Percentiles rank a stretch among this genome's conserved stretches.
These are phyloP conservation scores for Caerostris darwini DNA, from an alignment of 1,140 invertebrate genomes.

Conservation along the genomic window DNA sequence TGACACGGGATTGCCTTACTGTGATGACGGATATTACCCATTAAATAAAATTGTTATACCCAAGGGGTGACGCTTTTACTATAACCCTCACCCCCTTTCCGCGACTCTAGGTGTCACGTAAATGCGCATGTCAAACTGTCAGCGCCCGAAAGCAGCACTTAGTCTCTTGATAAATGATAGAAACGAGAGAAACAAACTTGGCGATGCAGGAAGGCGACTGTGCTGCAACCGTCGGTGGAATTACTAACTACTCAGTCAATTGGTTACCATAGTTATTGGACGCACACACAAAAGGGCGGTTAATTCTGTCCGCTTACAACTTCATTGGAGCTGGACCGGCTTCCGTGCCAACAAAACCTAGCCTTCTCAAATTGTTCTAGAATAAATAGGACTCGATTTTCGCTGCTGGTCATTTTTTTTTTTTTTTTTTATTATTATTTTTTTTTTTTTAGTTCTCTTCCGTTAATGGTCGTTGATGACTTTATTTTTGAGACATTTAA, in stretches of 20 bases:
- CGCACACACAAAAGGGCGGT: conserved; percentile 51
- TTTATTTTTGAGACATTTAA: conserved; percentile 61
- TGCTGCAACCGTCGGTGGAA: conserved; percentile 42
- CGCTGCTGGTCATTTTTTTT: too few species aligned
- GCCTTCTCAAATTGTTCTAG: conserved; percentile 48
- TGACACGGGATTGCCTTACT: neutral
- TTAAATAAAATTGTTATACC: conserved; percentile 16
- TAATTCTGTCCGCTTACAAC: conserved; percentile 67
- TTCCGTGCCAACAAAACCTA: conserved; percentile 31
- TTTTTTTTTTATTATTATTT: neutral
- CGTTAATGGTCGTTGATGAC: conserved; percentile 70
- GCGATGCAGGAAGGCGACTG: conserved; percentile 51
- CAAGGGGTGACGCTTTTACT: neutral
- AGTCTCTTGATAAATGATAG: conserved; percentile 62
- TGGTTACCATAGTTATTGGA: conserved; percentile 73
- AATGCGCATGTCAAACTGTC: conserved; percentile 72
- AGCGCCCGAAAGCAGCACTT: conserved; percentile 54
- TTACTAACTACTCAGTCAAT: conserved; percentile 71
- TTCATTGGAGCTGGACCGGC: conserved; percentile 43
- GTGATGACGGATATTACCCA: conserved; percentile 31
- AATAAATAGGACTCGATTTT: conserved; percentile 62
- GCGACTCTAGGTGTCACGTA: conserved; percentile 47
- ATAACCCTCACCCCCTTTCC: neutral
- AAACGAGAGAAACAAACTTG: conserved; percentile 45
- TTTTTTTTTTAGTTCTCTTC: conserved; percentile 9